phyloP scores from a whole-genome alignment of 2,113 vertebrate genomes.

The Plectropomus leopardus region DNA sequence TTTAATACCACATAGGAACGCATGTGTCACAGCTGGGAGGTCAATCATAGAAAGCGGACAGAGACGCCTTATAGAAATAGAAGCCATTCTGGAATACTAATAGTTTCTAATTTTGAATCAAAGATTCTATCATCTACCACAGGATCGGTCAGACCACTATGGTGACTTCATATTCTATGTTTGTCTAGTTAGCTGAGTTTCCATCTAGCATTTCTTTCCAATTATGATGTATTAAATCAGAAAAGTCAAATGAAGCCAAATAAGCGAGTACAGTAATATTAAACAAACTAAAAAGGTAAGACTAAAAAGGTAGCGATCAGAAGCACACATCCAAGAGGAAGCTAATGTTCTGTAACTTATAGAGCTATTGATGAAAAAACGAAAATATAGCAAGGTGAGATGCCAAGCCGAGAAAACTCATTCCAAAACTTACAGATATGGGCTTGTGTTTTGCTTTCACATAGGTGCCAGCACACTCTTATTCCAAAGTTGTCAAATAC shows the following conservation, averaged over 20 bases:
- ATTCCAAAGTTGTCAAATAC: too few relatives aligned
- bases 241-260: not conserved
- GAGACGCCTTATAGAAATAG: constrained; percentile 42
- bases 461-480: too few relatives aligned
- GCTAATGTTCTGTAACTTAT: too few relatives aligned
- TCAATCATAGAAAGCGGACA: not conserved
- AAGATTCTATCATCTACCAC: constrained; percentile 52
- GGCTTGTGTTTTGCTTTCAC: too few relatives aligned
- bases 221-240: constrained; percentile 14
- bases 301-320: too few relatives aligned
- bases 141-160: constrained; percentile 8
- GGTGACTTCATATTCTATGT: constrained; percentile 63
- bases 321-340: too few relatives aligned
- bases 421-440: too few relatives aligned
- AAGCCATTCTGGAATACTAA: constrained; percentile 56
- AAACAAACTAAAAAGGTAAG: too few relatives aligned
- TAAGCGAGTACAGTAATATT: not conserved
- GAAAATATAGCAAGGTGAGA: too few relatives aligned
- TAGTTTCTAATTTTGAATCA: constrained; percentile 44
- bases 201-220: constrained; percentile 14
- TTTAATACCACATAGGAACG: constrained; percentile 10
- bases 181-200: constrained; percentile 32
- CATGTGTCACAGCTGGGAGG: constrained; percentile 34
- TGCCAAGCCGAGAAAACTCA: too few relatives aligned
- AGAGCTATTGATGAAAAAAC: too few relatives aligned